Evolutionary conservation across 1,140 invertebrate genomes (phyloP), one percentile per base, ranked within the genome.

Genomic region (Tetramorium alpestre): DNA sequence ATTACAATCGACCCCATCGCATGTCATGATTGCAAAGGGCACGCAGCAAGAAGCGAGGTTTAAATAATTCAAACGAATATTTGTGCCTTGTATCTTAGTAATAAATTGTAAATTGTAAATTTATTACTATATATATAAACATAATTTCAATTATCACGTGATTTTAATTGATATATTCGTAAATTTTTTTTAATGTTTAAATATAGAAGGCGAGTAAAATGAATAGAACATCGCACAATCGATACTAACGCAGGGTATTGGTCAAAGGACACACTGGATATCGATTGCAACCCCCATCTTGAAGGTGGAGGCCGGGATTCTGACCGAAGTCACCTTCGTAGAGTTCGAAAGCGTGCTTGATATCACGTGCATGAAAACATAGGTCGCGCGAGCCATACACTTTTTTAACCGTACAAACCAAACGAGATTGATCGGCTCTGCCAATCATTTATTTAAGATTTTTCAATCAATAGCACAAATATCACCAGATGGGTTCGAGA

Each of bases 201-300:
- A 56, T 54, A 25, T 70, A 0, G 1, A 41, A 70, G 28, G 5
- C 18, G 3, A 44, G 8, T 28, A 81, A 81, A 25, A 81, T 56
- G 6, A 72, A n/a, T 44, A 22, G 25, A 72, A 54, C 11, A 18
- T 58, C 11, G 69, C 22, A 58, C 51, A 11, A 51, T 60, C 69
- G 25, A 58, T 82, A 73, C 51, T n/a, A 56, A 84, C 41, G 33
- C 16, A 80, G 65, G 86, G 73, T 72, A 67, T 81, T 60, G 90
- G 88, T 89, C 89, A 67, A 91, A 87, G 87, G 90, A 89, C 90
- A 89, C 88, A 87, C 82, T 88, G 88, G 91, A 88, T 93, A 94
- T 94, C 93, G 93, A 94, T 93, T 94, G 90, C 93, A 93, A 93
- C 91, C 92, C 89, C 90, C 85, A 91, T 88, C 90, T 91, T 75